A percentile compares a stretch with the other conserved stretches of the same genome.
phyloP scores from a whole-genome alignment of 2,113 vertebrate genomes.

The Trichomycterus rosablanca region DNA sequence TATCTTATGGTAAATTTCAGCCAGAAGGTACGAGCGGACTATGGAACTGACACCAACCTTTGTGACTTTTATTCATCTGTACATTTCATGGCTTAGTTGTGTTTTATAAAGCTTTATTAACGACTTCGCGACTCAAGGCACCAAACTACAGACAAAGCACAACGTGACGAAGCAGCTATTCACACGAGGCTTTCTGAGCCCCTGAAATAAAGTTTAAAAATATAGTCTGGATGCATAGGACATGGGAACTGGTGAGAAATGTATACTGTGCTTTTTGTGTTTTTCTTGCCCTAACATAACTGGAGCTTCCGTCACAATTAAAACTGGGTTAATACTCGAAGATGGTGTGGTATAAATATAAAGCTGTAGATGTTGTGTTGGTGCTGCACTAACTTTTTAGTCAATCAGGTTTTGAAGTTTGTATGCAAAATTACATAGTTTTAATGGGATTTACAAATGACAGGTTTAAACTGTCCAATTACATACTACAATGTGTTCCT shows the following conservation, averaged over 20 bases:
- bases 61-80: background rate
- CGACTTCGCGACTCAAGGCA: background rate
- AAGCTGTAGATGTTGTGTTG: background rate
- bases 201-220: too few relatives aligned
- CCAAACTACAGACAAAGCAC: slow-evolving; percentile 18
- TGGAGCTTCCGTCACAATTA: too few relatives aligned
- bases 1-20: background rate
- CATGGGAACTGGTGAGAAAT: too few relatives aligned
- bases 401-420: background rate
- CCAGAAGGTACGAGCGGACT: background rate
- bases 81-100: background rate
- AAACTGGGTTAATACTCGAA: too few relatives aligned
- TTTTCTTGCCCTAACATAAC: too few relatives aligned
- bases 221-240: too few relatives aligned
- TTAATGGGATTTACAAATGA: too few relatives aligned
- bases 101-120: slow-evolving; percentile 13
- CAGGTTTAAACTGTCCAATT: too few relatives aligned
- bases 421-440: background rate
- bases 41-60: background rate
- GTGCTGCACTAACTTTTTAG: background rate
- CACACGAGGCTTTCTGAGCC: too few relatives aligned
- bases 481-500: too few relatives aligned
- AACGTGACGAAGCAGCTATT: background rate
- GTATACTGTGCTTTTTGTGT: too few relatives aligned
- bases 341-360: too few relatives aligned